Percentiles rank a stretch among this genome's conserved stretches.
These are phyloP conservation scores for Brachyistius frenatus DNA, from an alignment of 2,113 vertebrate genomes.

Conservation along the genomic window DNA sequence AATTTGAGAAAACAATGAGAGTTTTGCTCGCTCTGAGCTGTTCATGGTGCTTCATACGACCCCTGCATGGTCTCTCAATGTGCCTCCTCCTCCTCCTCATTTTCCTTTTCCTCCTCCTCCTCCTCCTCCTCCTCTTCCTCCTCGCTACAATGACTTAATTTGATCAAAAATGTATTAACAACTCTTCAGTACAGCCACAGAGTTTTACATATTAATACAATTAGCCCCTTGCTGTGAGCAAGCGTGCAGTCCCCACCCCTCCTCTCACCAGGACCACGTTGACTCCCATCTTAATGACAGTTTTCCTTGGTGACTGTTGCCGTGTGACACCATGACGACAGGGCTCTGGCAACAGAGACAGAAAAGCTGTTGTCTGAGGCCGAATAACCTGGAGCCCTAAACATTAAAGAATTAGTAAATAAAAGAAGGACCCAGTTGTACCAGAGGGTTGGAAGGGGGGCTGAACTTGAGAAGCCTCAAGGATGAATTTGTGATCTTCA, in stretches of 20 bases:
- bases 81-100: slow-evolving; percentile 45
- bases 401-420: slow-evolving; percentile 63
- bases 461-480: slow-evolving; percentile 42
- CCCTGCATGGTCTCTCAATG: slow-evolving; percentile 48
- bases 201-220: slow-evolving; percentile 86
- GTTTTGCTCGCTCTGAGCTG: slow-evolving; percentile 57
- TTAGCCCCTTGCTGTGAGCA: slow-evolving; percentile 82
- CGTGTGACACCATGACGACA: slow-evolving; percentile 46
- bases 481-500: slow-evolving; percentile 52
- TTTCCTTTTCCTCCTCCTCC: slow-evolving; percentile 41
- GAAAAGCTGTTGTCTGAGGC: slow-evolving; percentile 40
- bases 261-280: slow-evolving; percentile 27
- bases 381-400: slow-evolving; percentile 44
- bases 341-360: slow-evolving; percentile 31
- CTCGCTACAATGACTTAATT: slow-evolving; percentile 77
- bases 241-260: slow-evolving; percentile 57
- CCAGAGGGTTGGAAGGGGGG: slow-evolving; percentile 4
- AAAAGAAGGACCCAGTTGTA: slow-evolving; percentile 54
- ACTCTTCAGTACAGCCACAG: slow-evolving; percentile 70
- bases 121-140: slow-evolving; percentile 52
- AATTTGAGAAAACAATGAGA: slow-evolving; percentile 63
- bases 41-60: slow-evolving; percentile 20
- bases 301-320: slow-evolving; percentile 64
- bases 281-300: slow-evolving; percentile 73
- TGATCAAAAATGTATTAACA: slow-evolving; percentile 82